A percentile compares a stretch with the other conserved stretches of the same genome.
phyloP scores from a whole-genome alignment of 2,113 vertebrate genomes.

The Percina caprodes region DNA sequence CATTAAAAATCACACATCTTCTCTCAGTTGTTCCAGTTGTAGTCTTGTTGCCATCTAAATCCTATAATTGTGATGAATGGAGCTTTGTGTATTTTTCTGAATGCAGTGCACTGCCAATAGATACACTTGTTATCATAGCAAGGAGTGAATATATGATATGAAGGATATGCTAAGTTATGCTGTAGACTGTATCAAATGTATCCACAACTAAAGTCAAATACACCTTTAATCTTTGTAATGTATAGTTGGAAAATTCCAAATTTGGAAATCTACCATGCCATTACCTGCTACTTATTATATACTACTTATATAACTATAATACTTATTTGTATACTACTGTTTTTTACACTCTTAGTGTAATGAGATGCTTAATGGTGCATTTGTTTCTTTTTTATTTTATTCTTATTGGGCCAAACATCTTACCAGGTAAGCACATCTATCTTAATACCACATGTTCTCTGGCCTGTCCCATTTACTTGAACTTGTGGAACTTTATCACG shows the following conservation, averaged over 20 bases:
- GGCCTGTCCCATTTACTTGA: too few relatives aligned
- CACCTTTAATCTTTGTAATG: background rate
- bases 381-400: too few relatives aligned
- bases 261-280: too few relatives aligned
- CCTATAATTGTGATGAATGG: conserved; percentile 45
- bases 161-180: background rate
- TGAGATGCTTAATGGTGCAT: too few relatives aligned
- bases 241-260: background rate
- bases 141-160: background rate
- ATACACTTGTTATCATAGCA: background rate
- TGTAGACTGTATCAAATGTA: background rate
- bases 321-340: too few relatives aligned
- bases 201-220: background rate
- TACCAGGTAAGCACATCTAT: too few relatives aligned
- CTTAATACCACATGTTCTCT: too few relatives aligned
- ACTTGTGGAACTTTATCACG: too few relatives aligned
- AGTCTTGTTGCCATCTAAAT: conserved; percentile 35
- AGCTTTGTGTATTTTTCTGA: conserved; percentile 10
- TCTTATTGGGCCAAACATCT: too few relatives aligned
- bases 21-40: conserved; percentile 33
- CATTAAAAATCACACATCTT: conserved; percentile 28
- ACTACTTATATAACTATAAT: too few relatives aligned
- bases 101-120: conserved; percentile 3
- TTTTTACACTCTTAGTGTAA: too few relatives aligned
- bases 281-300: too few relatives aligned